Percentiles rank a stretch among this genome's conserved stretches.
Conservation (phyloP, 2,888 invertebrate species). For the Lissocephala sabroskyi region DNA sequence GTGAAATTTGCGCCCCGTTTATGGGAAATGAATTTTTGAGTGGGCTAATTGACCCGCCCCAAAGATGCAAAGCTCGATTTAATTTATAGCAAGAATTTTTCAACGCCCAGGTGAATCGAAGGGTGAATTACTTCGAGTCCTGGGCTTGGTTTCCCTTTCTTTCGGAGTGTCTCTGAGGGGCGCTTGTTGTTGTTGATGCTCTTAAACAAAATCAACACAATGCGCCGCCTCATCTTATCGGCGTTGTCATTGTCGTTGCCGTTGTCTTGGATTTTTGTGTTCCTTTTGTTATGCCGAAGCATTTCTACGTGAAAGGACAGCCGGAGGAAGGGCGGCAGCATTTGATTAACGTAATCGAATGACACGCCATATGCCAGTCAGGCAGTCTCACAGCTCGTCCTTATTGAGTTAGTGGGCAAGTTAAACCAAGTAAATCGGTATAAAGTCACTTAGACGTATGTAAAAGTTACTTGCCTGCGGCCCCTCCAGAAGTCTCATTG, state of each 20-base stretch:
- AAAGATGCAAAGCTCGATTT: no score
- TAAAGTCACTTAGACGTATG: slow-evolving; percentile 38
- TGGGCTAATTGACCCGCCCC: no score
- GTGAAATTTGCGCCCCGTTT: no score
- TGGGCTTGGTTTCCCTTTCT: no score
- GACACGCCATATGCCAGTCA: slow-evolving; percentile 57
- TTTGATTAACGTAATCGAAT: slow-evolving; percentile 63
- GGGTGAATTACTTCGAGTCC: no score
- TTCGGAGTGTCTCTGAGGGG: no score
- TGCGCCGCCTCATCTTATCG: no score
- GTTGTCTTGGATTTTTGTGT: background rate
- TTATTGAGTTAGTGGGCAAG: slow-evolving; percentile 18
- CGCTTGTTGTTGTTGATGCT: slow-evolving; percentile 9
- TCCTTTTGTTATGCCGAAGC: background rate
- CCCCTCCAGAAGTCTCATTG: no score
- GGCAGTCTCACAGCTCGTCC: background rate
- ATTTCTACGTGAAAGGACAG: no score
- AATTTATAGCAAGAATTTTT: no score
- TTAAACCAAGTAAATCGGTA: slow-evolving; percentile 39
- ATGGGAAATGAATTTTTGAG: no score
- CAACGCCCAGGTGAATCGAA: no score
- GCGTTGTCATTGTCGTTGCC: background rate
- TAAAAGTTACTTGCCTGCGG: slow-evolving; percentile 31
- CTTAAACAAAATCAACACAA: slow-evolving; percentile 43
- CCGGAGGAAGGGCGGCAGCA: slow-evolving; percentile 51